These are phyloP conservation scores for Liposcelis brunnea DNA, from an alignment of 2,888 invertebrate genomes.

Conservation along the genomic window DNA sequence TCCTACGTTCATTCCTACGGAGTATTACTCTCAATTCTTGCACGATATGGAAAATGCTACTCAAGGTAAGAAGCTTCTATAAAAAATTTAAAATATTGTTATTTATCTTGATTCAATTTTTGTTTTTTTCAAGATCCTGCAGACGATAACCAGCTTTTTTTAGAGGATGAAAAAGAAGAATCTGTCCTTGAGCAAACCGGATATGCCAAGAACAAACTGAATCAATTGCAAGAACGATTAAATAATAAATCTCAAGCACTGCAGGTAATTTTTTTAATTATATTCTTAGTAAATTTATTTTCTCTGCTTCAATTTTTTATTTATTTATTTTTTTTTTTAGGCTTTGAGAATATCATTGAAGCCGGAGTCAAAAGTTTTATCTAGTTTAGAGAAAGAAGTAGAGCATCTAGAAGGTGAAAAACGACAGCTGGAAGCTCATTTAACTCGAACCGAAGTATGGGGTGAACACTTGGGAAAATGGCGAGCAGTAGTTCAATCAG, in stretches of 20 bases:
- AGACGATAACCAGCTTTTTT: conserved; percentile 38
- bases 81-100: conserved; percentile 18
- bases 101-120: neutral
- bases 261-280: conserved; percentile 29
- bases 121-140: too few species aligned
- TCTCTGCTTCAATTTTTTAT: neutral
- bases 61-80: neutral
- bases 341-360: conserved; percentile 67
- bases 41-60: conserved; percentile 38
- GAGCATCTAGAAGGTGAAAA: conserved; percentile 67
- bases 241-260: conserved; percentile 47
- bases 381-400: conserved; percentile 66
- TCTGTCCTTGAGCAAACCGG: conserved; percentile 65
- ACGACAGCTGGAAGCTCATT: conserved; percentile 63
- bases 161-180: conserved; percentile 23
- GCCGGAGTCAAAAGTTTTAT: conserved; percentile 63
- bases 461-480: conserved; percentile 75
- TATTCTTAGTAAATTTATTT: neutral
- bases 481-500: conserved; percentile 70
- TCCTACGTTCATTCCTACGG: conserved; percentile 72
- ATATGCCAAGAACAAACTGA: conserved; percentile 62
- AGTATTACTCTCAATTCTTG: conserved; percentile 59
- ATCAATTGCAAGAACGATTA: conserved; percentile 67
- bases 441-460: conserved; percentile 76
- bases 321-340: conserved; percentile 40